phyloP scores from a whole-genome alignment of 2,113 vertebrate genomes.

The Melanotaenia duboulayi region DNA sequence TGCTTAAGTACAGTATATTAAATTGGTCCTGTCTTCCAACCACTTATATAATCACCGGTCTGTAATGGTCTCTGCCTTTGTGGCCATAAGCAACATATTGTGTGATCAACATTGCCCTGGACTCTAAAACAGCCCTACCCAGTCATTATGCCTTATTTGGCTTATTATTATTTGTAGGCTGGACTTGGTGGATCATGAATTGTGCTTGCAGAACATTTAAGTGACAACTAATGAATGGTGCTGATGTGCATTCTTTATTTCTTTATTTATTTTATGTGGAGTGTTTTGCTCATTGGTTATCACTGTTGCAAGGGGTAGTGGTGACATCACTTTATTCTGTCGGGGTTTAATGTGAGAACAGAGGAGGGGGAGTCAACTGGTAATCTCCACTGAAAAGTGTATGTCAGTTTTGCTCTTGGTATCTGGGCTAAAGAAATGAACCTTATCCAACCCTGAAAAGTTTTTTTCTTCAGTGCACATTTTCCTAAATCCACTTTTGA shows the following conservation, averaged over 20 bases:
- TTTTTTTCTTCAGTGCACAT: not conserved
- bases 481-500: not conserved
- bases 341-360: conserved; percentile 39
- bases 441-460: not conserved
- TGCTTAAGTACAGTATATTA: conserved; percentile 83
- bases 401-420: conserved; percentile 61
- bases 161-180: conserved; percentile 46
- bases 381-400: conserved; percentile 58
- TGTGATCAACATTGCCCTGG: conserved; percentile 71
- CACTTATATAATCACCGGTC: conserved; percentile 82
- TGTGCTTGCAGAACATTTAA: conserved; percentile 74
- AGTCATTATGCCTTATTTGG: conserved; percentile 66
- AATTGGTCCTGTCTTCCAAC: conserved; percentile 77
- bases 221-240: conserved; percentile 48
- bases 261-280: conserved; percentile 8
- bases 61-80: conserved; percentile 79
- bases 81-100: conserved; percentile 73
- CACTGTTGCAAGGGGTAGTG: not conserved
- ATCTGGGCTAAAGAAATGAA: conserved; percentile 29
- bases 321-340: conserved; percentile 46
- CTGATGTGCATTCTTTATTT: conserved; percentile 6
- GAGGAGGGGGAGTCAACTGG: conserved; percentile 32
- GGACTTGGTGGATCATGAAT: conserved; percentile 59
- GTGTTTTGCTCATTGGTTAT: conserved; percentile 9
- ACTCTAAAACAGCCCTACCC: conserved; percentile 45